These are phyloP conservation scores for Gastrophryne carolinensis DNA, from an alignment of 2,797 vertebrate species.

Conservation along the genomic window DNA sequence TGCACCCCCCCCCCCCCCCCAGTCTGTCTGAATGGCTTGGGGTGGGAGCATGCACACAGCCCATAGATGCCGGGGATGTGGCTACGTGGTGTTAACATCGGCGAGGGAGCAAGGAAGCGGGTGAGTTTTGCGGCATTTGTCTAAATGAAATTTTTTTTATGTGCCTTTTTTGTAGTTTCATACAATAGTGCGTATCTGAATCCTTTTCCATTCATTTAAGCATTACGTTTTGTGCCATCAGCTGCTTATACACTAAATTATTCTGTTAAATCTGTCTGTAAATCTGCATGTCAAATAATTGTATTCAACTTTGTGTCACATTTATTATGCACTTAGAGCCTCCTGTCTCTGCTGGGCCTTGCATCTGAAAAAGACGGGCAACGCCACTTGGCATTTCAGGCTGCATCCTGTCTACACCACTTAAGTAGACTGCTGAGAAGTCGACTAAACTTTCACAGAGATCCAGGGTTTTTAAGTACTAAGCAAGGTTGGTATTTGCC, in stretches of 20 bases:
- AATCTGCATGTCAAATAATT: background rate
- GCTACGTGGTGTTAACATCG: no score
- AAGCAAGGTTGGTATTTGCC: slow-evolving; percentile 77
- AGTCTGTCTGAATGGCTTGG: no score
- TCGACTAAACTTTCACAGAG: slow-evolving; percentile 88
- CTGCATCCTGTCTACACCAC: slow-evolving; percentile 83
- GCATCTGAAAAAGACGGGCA: slow-evolving; percentile 75
- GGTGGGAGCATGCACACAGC: no score
- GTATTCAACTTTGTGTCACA: background rate
- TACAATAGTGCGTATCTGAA: no score
- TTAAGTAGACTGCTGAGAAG: slow-evolving; percentile 79
- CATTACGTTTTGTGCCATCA: background rate
- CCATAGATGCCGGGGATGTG: background rate
- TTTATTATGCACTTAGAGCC: slow-evolving; percentile 70
- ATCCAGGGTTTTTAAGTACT: slow-evolving; percentile 85
- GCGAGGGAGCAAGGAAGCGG: background rate
- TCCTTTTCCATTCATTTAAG: background rate
- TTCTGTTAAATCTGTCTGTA: background rate
- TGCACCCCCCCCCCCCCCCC: background rate
- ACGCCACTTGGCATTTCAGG: slow-evolving; percentile 77
- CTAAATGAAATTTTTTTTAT: no score
- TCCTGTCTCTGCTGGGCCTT: slow-evolving; percentile 81
- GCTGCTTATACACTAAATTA: background rate
- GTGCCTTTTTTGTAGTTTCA: no score
- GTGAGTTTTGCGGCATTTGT: no score